Percentiles rank a stretch among this genome's conserved stretches.
Evolutionary conservation across 1,140 invertebrate species (phyloP).

Genomic region (Frieseomelitta varia): DNA sequence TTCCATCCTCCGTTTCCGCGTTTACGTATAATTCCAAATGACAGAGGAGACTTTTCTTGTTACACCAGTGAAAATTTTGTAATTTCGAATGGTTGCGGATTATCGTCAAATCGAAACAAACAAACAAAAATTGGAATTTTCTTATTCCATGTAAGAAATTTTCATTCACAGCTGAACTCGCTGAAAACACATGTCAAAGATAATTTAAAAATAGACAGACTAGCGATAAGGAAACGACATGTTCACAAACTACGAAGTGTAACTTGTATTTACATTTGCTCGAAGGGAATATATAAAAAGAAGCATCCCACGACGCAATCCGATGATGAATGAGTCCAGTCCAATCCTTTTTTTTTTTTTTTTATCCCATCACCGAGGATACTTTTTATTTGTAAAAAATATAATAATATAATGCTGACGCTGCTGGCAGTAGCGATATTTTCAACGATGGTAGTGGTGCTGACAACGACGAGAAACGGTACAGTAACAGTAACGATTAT

Average conservation of each 20-base stretch:
- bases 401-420: constrained; percentile 74
- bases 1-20: no score
- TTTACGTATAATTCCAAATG: no score
- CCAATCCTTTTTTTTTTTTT: not conserved
- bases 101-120: no score
- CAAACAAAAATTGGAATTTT: no score
- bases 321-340: not conserved
- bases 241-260: not conserved
- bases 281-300: not conserved
- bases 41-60: no score
- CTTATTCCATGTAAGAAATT: no score
- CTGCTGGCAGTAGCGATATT: constrained; percentile 43
- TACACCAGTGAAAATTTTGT: no score
- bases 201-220: not conserved
- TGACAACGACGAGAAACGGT: constrained; percentile 23
- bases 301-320: not conserved
- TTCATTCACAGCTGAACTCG: no score
- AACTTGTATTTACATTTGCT: not conserved
- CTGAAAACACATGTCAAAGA: no score
- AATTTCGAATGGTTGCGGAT: no score
- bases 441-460: constrained; percentile 30
- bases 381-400: constrained; percentile 81
- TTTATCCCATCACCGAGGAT: constrained; percentile 53
- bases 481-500: constrained; percentile 10
- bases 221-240: not conserved